Evolutionary conservation across 2,797 vertebrate genomes (phyloP), one percentile per base, ranked within the genome.

Genomic region (Crocodylus rhombifer): DNA sequence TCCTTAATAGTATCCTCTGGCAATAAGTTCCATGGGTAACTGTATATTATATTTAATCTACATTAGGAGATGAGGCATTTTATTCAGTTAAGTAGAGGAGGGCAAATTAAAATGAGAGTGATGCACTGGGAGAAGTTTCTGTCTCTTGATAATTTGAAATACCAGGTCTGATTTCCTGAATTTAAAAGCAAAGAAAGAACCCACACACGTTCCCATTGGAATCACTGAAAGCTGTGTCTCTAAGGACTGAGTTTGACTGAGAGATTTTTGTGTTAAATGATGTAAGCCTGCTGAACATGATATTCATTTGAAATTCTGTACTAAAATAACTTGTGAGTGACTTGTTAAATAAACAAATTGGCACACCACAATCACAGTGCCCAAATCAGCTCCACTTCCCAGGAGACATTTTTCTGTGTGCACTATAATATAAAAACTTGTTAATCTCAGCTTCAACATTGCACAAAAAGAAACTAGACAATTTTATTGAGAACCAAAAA

Each of bases 231-330:
- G 20, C 30, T 69, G 18, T 36, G 21, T 36, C 30, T 69, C 67
- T 36, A 21, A 61, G 60, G 60, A 36, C 3, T 21, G 33, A 36
- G 67, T 21, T 17, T 67, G 30, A 69, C 67, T 13, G 11, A 23
- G 33, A 69, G 51, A 88, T 92, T 91, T 84, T 87, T 74, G 2
- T 64, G 42, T 9, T 56, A 21, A 77, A 42, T 30, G 51, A 30
- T 60, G 20, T 51, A 80, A 62, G 4, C 28, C 28, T 75, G 51
- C 79, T 30, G 62, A 12, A 4, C 21, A 56, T 33, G 30, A 75
- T 78, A 82, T 84, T 74, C 28, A 6, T 63, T 69, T 81, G 71
- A 83, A 94, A 92, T 95, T 79, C 74, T 93, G 79, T 30, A 61
- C 79, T 89, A 64, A 2, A 80, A 79, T 56, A 84, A 91, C 51